phyloP scores from a whole-genome alignment of 2,113 vertebrate species.

The Thunnus maccoyii region DNA sequence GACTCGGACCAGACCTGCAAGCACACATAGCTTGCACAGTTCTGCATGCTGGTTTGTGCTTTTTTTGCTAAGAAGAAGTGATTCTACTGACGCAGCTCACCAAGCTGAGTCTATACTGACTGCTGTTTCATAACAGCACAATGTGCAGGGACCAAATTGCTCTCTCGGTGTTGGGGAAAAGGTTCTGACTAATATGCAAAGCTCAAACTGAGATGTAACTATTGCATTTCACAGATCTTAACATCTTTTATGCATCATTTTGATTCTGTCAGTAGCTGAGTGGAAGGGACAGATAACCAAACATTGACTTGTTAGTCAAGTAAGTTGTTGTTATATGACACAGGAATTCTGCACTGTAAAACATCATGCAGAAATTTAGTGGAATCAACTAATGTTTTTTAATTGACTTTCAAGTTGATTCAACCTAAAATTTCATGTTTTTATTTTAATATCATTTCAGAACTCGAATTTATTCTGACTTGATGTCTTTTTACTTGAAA shows the following conservation, averaged over 20 bases:
- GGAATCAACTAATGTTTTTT: no score
- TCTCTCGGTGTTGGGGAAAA: background rate
- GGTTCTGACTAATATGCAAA: conserved; percentile 10
- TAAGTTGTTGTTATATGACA: conserved; percentile 25
- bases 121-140: background rate
- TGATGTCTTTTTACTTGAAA: no score
- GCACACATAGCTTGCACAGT: conserved; percentile 19
- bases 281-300: background rate
- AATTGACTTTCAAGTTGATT: no score
- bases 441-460: no score
- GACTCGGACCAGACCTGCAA: conserved; percentile 19
- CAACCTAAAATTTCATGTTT: no score
- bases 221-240: background rate
- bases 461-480: no score
- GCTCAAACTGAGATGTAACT: background rate
- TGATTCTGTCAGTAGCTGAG: conserved; percentile 4
- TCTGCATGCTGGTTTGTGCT: background rate
- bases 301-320: background rate
- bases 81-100: conserved; percentile 12
- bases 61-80: conserved; percentile 18
- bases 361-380: no score
- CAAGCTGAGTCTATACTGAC: background rate
- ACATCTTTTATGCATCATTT: conserved; percentile 2
- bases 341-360: background rate
- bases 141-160: background rate